A percentile compares a stretch with the other conserved stretches of the same genome.
Evolutionary conservation across 2,888 invertebrate species (phyloP).

Genomic region (Dysmachus trigonus): DNA sequence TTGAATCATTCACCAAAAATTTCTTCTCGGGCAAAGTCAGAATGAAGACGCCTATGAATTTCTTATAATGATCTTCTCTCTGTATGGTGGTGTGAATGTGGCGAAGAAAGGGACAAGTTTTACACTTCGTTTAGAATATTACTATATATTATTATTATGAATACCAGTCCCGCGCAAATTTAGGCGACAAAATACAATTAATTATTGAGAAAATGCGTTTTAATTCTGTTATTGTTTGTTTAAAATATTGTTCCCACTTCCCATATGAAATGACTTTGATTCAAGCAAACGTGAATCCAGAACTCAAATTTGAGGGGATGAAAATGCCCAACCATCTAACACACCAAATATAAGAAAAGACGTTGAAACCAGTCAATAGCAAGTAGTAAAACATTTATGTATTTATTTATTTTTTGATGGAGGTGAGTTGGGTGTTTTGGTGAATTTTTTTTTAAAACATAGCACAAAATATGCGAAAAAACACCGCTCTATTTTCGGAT

Average conservation of each 20-base stretch:
- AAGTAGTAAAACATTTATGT: no score
- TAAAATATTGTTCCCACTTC: not conserved
- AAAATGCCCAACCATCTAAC: no score
- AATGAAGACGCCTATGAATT: slow-evolving; percentile 25
- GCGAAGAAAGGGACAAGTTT: not conserved
- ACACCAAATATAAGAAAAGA: no score
- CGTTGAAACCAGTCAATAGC: no score
- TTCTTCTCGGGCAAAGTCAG: not conserved
- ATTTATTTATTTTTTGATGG: no score
- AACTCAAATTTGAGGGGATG: no score
- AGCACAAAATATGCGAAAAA: no score
- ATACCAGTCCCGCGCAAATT: not conserved
- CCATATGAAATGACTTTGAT: not conserved
- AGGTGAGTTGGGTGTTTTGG: no score
- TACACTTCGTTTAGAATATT: not conserved
- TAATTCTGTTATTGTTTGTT: not conserved
- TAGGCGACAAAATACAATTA: not conserved
- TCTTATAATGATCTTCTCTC: not conserved
- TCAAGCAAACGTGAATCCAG: no score
- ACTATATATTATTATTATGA: not conserved
- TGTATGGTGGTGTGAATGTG: not conserved
- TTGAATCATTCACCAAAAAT: slow-evolving; percentile 12
- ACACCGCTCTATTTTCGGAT: no score
- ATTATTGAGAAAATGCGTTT: not conserved
- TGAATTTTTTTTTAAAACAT: no score